Base-by-base conservation (phyloP, 2,888 invertebrate species). In the Cephus runcator region DNA sequence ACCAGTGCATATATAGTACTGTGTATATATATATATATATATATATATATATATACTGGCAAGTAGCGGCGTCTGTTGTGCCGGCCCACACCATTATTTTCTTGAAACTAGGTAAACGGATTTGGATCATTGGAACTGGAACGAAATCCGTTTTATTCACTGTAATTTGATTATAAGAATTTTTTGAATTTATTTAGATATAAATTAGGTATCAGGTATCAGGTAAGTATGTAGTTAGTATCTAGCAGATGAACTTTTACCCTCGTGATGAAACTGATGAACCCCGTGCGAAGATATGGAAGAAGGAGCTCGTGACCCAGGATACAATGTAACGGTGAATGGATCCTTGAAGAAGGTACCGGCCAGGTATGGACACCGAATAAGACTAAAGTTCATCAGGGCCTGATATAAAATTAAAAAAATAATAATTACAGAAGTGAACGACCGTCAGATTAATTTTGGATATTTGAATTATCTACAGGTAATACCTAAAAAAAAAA, bases 61-160 rank as follows among this genome's bases (percentile, higher is more conserved):
- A 40, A 40, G 15, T 40, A 2, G 2, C 15, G 15, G 40, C 1
- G 4, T 40, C 40, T 40, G 30, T 73, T 81, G 76, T 81, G 74
- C 69, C 34, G 68, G 80, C 83, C 81, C 85, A 83, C 69, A 73
- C 33, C 76, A 69, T 78, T 79, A 76, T 84, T 84, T 85, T 75
- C 77, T 77, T 75, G 79, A 80, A 88, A 84, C 84, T 87, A 83
- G 86, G 87, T 86, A 85, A 88, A 86, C 84, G 80, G 85, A 87
- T 85, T 84, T 87, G 82, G 87, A 85, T 81, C 86, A 84, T 81
- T 81, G 82, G 82, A 80, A 80, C 80, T 77, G 75, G 23, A 56
- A 56, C 9, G 9, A 6, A 56, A 56, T 56, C 23, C 56, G 9
- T 56, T 56, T 56, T 23, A 56, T 23, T 56, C 23, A 23, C 23